phyloP scores from a whole-genome alignment of 2,113 vertebrate genomes.

The Clarias batrachus region DNA sequence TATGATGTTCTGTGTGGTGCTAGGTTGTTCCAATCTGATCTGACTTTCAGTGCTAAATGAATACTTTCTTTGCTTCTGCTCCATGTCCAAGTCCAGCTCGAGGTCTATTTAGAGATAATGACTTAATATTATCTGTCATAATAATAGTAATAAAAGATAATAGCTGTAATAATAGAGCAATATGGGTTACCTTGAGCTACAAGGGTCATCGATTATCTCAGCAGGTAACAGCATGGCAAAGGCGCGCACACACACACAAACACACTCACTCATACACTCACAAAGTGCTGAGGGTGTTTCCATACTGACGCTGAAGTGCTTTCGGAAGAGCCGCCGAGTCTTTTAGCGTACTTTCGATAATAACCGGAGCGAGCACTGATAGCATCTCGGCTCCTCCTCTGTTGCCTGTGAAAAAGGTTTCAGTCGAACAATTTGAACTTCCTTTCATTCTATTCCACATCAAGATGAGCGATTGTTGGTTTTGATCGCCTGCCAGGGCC shows the following conservation, averaged over 20 bases:
- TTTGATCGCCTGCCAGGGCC: not conserved
- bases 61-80: not conserved
- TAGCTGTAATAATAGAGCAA: not conserved
- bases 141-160: constrained; percentile 7
- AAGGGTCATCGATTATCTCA: not conserved
- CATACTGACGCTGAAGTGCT: not conserved
- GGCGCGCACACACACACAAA: not conserved
- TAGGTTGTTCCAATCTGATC: not conserved
- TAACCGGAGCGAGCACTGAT: not conserved
- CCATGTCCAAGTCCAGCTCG: no score
- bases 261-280: not conserved
- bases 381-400: not conserved
- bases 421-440: not conserved
- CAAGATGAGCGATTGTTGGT: constrained; percentile 8
- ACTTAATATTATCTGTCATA: not conserved
- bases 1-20: not conserved
- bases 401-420: not conserved
- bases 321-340: constrained; percentile 2
- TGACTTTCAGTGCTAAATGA: not conserved
- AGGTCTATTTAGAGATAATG: not conserved
- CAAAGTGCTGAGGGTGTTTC: not conserved
- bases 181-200: not conserved
- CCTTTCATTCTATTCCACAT: constrained; percentile 12
- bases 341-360: constrained; percentile 2
- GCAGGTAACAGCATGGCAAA: not conserved